These are phyloP conservation scores for Neoarius graeffei DNA, from an alignment of 2,113 vertebrate genomes.

Conservation along the genomic window DNA sequence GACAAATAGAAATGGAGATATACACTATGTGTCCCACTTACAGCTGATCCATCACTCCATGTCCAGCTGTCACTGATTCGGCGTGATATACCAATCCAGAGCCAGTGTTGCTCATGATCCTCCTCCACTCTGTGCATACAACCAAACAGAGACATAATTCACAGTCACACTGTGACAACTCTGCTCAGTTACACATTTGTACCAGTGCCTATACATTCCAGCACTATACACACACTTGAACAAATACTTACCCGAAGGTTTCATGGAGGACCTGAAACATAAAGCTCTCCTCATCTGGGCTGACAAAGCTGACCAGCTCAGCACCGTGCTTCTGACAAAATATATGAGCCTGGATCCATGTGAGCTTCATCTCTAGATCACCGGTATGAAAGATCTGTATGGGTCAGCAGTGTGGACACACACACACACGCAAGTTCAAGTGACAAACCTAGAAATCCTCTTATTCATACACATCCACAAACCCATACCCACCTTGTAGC, in stretches of 20 bases:
- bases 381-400: conserved; percentile 85
- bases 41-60: conserved; percentile 91
- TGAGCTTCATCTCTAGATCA: conserved; percentile 83
- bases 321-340: conserved; percentile 84
- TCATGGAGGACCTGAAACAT: conserved; percentile 85
- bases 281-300: conserved; percentile 86
- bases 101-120: conserved; percentile 92
- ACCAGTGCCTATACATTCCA: neutral
- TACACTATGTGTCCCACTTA: conserved; percentile 73
- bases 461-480: neutral
- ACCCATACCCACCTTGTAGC: conserved; percentile 84
- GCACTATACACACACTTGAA: neutral
- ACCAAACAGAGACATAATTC: conserved; percentile 24
- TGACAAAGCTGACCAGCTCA: conserved; percentile 86
- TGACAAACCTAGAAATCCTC: neutral
- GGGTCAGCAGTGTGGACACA: neutral
- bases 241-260: conserved; percentile 83
- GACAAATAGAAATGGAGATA: neutral
- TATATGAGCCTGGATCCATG: conserved; percentile 85
- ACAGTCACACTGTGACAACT: neutral
- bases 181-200: neutral
- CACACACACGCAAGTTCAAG: neutral
- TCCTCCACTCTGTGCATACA: conserved; percentile 76
- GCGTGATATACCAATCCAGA: conserved; percentile 95
- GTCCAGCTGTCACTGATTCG: conserved; percentile 85